Conservation (phyloP, 2,797 vertebrate genomes). For the Capromys pilorides region DNA sequence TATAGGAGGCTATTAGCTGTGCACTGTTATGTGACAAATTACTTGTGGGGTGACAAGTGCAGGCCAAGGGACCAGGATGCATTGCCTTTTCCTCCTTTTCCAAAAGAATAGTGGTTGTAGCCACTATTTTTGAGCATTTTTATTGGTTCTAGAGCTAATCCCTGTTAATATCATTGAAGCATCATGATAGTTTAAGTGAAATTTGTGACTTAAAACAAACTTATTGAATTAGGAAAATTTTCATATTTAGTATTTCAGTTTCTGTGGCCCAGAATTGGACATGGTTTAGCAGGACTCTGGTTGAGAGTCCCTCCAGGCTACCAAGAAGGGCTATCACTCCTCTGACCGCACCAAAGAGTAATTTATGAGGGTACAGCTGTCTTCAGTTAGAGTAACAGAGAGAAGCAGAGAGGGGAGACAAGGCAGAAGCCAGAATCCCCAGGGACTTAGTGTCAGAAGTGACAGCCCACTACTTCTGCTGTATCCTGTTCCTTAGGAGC, state of each 20-base stretch:
- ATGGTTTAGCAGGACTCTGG: not conserved
- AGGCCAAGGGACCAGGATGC: not conserved
- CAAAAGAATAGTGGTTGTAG: not conserved
- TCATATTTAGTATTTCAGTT: not conserved
- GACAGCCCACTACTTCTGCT: not conserved
- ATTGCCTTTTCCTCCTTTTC: not conserved
- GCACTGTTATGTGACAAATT: not conserved
- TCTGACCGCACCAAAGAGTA: not conserved
- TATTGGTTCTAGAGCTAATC: not conserved
- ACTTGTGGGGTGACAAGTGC: not conserved
- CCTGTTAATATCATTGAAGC: constrained; percentile 1
- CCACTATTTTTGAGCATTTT: not conserved
- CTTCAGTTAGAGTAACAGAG: not conserved
- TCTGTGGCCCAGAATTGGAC: not conserved
- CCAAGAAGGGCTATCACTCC: not conserved
- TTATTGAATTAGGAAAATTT: not conserved
- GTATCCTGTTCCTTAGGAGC: not conserved
- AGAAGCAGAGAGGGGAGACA: not conserved
- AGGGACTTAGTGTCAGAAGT: not conserved
- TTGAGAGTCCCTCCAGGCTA: not conserved
- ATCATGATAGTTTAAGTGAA: not conserved
- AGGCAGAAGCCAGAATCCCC: not conserved
- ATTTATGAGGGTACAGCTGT: not conserved
- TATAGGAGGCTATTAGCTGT: not conserved
- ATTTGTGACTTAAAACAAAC: constrained; percentile 23